Evolutionary conservation across 2,113 vertebrate species (phyloP), one percentile per base, ranked within the genome.

Genomic region (Gnathonemus echidnorhynchus): DNA sequence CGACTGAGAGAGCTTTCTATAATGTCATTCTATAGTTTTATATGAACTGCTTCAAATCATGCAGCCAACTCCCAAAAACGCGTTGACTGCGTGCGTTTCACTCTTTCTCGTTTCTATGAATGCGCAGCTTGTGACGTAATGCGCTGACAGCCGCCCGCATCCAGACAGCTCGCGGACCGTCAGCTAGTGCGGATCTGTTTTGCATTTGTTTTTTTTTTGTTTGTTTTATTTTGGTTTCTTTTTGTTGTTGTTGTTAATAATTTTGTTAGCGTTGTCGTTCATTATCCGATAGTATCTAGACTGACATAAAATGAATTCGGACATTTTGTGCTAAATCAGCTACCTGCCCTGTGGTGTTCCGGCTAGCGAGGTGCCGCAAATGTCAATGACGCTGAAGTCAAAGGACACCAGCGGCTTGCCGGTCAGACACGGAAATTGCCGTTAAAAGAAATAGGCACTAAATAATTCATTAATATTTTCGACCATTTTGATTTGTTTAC

Each of bases 41-140:
- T 19, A 31, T 80, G 17, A 80, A 80, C 15, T 19, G 15, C 17
- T 70, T 70, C 74, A 80, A 42, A 19, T 35, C 35, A 80, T 80
- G 17, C 35, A 5, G 35, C 31, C 74, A 80, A 39, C 19, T 86
- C 15, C 10, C 15, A n/a, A 49, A 86, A n/a, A 86, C 11, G 4
- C 24, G 11, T n/a, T 27, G 9, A 15, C 48, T n/a, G 74, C 74
- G 17, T 19, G n/a, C 45, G 3, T 87, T 53, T 11, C 2, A 35
- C 19, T 39, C 27, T 17, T 80, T 35, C 15, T 42, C 35, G 15
- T 42, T 42, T 27, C 35, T 10, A 17, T 42, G n/a, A 87, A 87
- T 31, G 86, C 49, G 86, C 86, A 87, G 86, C 13, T 50, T 8
- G 49, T 87, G 86, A 87, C 86, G 49, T 87, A 24, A 87, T 52